A percentile compares a stretch with the other conserved stretches of the same genome.
These are phyloP conservation scores for Chydorus sphaericus DNA, from an alignment of 2,888 invertebrate species.

Conservation along the genomic window DNA sequence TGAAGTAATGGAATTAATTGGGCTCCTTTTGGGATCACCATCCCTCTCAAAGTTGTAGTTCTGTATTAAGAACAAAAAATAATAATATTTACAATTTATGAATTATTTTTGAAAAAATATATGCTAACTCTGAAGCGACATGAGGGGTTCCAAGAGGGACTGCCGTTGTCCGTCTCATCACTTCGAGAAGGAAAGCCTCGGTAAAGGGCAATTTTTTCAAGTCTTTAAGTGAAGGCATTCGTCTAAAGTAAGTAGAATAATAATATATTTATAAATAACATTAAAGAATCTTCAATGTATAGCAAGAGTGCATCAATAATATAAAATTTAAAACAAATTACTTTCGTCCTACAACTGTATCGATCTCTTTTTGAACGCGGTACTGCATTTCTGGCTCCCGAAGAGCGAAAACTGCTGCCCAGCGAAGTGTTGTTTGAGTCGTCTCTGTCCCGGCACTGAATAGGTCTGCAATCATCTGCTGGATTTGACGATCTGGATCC, in stretches of 20 bases:
- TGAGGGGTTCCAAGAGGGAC: slow-evolving; percentile 85
- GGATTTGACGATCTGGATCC: slow-evolving; percentile 76
- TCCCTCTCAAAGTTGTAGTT: slow-evolving; percentile 65
- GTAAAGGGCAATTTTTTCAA: slow-evolving; percentile 67
- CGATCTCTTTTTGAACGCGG: slow-evolving; percentile 71
- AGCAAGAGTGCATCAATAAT: too few relatives aligned
- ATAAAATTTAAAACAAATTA: too few relatives aligned
- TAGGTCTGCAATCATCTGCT: slow-evolving; percentile 78
- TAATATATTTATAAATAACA: too few relatives aligned
- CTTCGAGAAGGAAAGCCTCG: slow-evolving; percentile 73
- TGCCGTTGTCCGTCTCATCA: slow-evolving; percentile 68
- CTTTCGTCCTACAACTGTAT: slow-evolving; percentile 43
- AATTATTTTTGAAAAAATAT: too few relatives aligned
- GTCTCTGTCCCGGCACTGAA: slow-evolving; percentile 91
- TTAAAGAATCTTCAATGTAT: too few relatives aligned
- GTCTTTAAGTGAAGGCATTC: slow-evolving; percentile 67
- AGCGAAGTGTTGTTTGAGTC: slow-evolving; percentile 72
- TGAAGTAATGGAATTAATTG: slow-evolving; percentile 76
- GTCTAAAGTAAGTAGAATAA: too few relatives aligned
- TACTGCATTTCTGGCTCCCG: slow-evolving; percentile 66
- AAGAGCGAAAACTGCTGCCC: slow-evolving; percentile 77
- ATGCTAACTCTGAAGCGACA: too few relatives aligned
- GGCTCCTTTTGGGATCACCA: slow-evolving; percentile 71
- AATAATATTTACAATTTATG: too few relatives aligned
- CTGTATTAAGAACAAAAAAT: too few relatives aligned